These are phyloP conservation scores for Miltochrista miniata DNA, from an alignment of 2,888 invertebrate species.

Conservation along the genomic window DNA sequence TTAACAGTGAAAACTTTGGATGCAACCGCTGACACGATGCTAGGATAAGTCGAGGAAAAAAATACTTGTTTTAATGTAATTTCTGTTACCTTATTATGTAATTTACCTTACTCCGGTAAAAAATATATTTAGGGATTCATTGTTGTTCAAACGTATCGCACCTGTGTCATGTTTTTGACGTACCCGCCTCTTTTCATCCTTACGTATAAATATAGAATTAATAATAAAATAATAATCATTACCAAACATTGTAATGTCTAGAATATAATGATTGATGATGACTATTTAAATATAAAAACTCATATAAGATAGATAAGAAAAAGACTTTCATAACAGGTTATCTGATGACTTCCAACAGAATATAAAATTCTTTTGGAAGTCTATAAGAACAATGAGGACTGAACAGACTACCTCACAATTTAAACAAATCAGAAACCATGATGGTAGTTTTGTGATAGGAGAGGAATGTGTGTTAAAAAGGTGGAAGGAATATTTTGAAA, in stretches of 20 bases:
- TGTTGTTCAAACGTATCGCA: slow-evolving; percentile 22
- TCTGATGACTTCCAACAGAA: too few relatives aligned
- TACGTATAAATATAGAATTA: slow-evolving; percentile 3
- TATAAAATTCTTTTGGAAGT: too few relatives aligned
- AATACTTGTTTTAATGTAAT: slow-evolving; percentile 36
- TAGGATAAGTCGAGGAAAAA: slow-evolving; percentile 9
- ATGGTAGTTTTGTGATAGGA: too few relatives aligned
- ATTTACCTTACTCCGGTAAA: slow-evolving; percentile 19
- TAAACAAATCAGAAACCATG: too few relatives aligned
- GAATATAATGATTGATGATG: slow-evolving; percentile 10
- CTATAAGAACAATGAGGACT: too few relatives aligned
- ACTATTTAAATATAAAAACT: slow-evolving; percentile 17
- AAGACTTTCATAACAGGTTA: too few relatives aligned
- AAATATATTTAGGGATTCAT: slow-evolving; percentile 26
- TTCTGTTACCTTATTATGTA: slow-evolving; percentile 34
- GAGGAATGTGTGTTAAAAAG: too few relatives aligned
- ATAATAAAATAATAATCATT: slow-evolving; percentile 7
- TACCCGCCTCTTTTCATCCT: slow-evolving; percentile 11
- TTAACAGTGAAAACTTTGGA: too few relatives aligned
- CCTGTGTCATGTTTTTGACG: slow-evolving; percentile 15
- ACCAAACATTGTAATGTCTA: slow-evolving; percentile 16
- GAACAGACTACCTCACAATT: too few relatives aligned
- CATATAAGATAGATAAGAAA: too few relatives aligned
- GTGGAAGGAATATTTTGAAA: too few relatives aligned
- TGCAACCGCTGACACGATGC: too few relatives aligned